Conservation (phyloP, 2,797 vertebrate genomes). For the Rhinella marina region DNA sequence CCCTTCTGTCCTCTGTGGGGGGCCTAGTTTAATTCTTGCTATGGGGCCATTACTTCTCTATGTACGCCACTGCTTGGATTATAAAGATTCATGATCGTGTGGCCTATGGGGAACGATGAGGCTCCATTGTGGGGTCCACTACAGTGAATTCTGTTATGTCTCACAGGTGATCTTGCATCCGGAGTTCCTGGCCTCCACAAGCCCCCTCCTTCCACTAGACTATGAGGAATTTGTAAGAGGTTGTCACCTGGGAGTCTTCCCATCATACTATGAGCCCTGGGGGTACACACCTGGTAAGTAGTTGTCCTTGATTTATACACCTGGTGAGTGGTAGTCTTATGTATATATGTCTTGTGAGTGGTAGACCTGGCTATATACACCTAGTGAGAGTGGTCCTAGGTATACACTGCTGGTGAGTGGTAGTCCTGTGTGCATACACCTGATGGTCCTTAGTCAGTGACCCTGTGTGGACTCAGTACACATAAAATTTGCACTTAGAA, state of each 20-base stretch:
- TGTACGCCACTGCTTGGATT: too few species aligned
- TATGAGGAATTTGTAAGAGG: conserved; percentile 97
- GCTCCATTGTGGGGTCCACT: not conserved
- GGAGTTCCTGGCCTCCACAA: conserved; percentile 95
- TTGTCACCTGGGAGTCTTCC: conserved; percentile 96
- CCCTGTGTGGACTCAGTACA: not conserved
- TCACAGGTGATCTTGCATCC: conserved; percentile 91
- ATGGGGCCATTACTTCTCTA: too few species aligned
- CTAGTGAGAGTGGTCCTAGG: conserved; percentile 76
- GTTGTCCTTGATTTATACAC: not conserved
- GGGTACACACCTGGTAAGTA: conserved; percentile 94
- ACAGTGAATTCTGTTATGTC: not conserved
- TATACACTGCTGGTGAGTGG: not conserved
- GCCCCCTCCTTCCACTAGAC: conserved; percentile 93
- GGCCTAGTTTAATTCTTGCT: too few species aligned
- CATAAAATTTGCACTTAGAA: too few species aligned
- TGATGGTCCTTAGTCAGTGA: not conserved
- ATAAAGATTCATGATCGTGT: not conserved
- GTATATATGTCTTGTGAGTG: not conserved
- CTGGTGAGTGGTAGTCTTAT: not conserved
- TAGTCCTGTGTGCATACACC: not conserved
- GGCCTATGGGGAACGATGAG: not conserved
- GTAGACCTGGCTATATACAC: conserved; percentile 81
- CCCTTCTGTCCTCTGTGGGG: too few species aligned
- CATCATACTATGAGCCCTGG: conserved; percentile 98